Percentiles rank a stretch among this genome's conserved stretches.
Conservation (phyloP, 2,888 invertebrate genomes). For the Yponomeuta cagnagella region DNA sequence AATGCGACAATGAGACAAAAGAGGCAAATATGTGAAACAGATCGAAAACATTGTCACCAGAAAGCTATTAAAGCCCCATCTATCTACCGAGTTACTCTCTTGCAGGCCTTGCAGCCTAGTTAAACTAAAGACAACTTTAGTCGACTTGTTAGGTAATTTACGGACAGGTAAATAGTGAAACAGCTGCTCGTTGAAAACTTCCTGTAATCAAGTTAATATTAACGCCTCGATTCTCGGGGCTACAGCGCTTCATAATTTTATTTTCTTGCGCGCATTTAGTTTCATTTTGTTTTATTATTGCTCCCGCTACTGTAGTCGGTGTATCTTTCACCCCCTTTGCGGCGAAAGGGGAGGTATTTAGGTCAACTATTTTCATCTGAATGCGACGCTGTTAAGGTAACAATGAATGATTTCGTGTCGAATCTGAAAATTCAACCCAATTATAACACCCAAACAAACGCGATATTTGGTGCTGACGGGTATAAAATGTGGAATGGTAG, state of each 20-base stretch:
- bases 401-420: neutral
- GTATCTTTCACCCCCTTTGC: neutral
- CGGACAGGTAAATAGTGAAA: neutral
- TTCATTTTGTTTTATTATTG: neutral
- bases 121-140: neutral
- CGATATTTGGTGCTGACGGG: neutral
- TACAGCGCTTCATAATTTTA: neutral
- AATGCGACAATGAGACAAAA: neutral
- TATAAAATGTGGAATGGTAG: neutral
- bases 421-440: neutral
- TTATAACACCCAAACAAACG: neutral
- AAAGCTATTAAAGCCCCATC: neutral
- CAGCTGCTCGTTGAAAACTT: slow-evolving; percentile 7
- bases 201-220: neutral
- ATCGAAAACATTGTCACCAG: neutral
- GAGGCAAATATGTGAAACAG: neutral
- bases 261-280: neutral
- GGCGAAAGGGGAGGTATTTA: neutral
- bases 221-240: neutral
- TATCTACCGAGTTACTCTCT: neutral
- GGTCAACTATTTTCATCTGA: neutral
- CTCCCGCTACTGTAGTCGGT: neutral
- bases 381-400: neutral
- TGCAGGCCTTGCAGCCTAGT: neutral
- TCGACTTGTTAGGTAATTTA: slow-evolving; percentile 1